Evolutionary conservation across 2,797 vertebrate genomes (phyloP).

Genomic region (Gephyroberyx darwinii): DNA sequence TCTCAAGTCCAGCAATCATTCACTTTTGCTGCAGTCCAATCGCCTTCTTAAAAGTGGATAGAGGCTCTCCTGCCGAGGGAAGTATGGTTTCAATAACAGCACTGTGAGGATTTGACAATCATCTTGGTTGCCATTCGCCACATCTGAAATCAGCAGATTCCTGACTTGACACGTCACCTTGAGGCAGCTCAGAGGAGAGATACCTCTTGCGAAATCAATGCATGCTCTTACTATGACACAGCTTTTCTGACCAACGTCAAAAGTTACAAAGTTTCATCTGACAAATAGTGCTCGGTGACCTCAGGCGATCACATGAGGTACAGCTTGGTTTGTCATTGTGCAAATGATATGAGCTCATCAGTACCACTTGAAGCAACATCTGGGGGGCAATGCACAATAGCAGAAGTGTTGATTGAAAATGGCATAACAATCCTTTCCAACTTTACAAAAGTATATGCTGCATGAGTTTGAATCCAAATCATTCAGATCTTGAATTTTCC

Average conservation of each 20-base stretch:
- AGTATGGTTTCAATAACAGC: constrained; percentile 79
- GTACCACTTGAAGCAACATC: constrained; percentile 70
- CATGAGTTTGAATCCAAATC: background rate
- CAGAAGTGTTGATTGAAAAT: constrained; percentile 37
- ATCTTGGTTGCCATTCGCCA: constrained; percentile 72
- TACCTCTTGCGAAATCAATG: constrained; percentile 64
- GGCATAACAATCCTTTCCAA: constrained; percentile 24
- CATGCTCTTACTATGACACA: constrained; percentile 48
- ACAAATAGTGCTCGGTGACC: constrained; percentile 60
- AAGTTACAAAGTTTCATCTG: constrained; percentile 69
- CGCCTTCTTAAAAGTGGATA: constrained; percentile 38
- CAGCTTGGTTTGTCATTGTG: constrained; percentile 58
- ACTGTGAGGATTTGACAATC: constrained; percentile 71
- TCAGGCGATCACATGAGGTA: constrained; percentile 47
- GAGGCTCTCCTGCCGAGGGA: constrained; percentile 65
- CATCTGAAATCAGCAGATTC: constrained; percentile 79
- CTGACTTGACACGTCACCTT: constrained; percentile 64
- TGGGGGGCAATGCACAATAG: constrained; percentile 64
- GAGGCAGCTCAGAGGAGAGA: constrained; percentile 61
- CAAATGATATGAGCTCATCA: constrained; percentile 73
- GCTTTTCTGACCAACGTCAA: constrained; percentile 55
- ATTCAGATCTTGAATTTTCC: background rate
- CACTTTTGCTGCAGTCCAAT: constrained; percentile 64
- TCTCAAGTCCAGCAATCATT: constrained; percentile 65
- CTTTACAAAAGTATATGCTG: constrained; percentile 8